Evolutionary conservation across 2,113 vertebrate species (phyloP), one percentile per base, ranked within the genome.

Genomic region (Grantiella picta): DNA sequence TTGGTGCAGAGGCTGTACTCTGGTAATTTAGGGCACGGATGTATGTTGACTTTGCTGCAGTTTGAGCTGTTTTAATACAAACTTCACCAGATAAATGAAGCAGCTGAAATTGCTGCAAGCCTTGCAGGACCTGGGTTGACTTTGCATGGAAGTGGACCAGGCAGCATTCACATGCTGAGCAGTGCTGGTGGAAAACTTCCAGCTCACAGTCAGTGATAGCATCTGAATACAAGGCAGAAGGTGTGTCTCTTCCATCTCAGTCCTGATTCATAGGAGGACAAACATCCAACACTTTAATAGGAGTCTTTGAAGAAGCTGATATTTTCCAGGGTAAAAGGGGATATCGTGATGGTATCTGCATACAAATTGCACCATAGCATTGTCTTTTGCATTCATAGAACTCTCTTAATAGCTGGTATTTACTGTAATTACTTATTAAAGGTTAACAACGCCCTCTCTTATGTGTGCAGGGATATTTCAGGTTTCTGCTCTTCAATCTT

Each of bases 321-420:
- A 0, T 81, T 91, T 59, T 86, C 33, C 60, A 52, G 42, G 76
- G 56, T 94, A 38, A 90, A 90, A 92, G 44, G 33, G 17, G 8
- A 22, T 88, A 13, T 86, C 4, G 0, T 86, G 59, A 63, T 81
- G 35, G 9, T 83, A 90, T 90, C 76, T 90, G 64, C 80, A 60
- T 83, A 68, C 52, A 91, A 78, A 86, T 82, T 63, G 40, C 56
- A 86, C 60, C 47, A 33, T 19, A 56, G 44, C 1, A 0, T 79
- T 91, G 47, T 5, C 36, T 81, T 95, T 56, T 94, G 60, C 82
- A 33, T 94, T 94, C 71, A 78, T 28, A 86, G 86, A 88, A 20
- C 59, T 73, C 42, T 76, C 27, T 70, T 81, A 72, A 59, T 73
- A 64, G 52, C 57, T 90, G 57, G 15, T 89, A 14, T 86, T 92